Evolutionary conservation across 2,113 vertebrate genomes (phyloP).

Genomic region (Alces alces): DNA sequence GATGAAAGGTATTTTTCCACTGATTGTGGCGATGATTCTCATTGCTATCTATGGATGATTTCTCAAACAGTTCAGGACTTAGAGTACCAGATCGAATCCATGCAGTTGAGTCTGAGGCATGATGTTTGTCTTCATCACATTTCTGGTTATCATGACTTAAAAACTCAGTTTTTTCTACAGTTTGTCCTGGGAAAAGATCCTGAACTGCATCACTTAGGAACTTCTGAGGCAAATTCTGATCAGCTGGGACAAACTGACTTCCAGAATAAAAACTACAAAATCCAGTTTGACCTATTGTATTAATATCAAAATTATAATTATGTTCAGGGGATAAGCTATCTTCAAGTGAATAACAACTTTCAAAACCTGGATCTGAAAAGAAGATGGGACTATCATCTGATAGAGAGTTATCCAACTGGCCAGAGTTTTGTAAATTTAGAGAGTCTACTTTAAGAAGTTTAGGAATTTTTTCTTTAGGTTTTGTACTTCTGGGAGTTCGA

Average conservation of each 20-base stretch:
- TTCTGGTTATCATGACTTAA: slow-evolving; percentile 78
- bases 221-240: slow-evolving; percentile 94
- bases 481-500: slow-evolving; percentile 81
- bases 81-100: slow-evolving; percentile 78
- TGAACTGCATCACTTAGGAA: slow-evolving; percentile 95
- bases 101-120: slow-evolving; percentile 75
- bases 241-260: slow-evolving; percentile 94
- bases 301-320: slow-evolving; percentile 97
- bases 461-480: slow-evolving; percentile 83
- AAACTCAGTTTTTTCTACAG: slow-evolving; percentile 78
- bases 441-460: slow-evolving; percentile 82
- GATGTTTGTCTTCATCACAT: slow-evolving; percentile 82
- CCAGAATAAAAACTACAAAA: slow-evolving; percentile 94
- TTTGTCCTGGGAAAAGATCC: slow-evolving; percentile 85
- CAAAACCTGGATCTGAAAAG: slow-evolving; percentile 91
- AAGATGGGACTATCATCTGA: slow-evolving; percentile 87
- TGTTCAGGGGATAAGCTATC: slow-evolving; percentile 96
- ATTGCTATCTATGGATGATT: slow-evolving; percentile 78
- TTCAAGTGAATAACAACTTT: slow-evolving; percentile 95
- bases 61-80: slow-evolving; percentile 91
- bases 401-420: slow-evolving; percentile 77
- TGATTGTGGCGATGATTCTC: slow-evolving; percentile 78
- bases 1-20: slow-evolving; percentile 79
- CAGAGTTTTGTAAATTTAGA: slow-evolving; percentile 76
- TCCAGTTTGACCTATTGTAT: slow-evolving; percentile 90